These are phyloP conservation scores for Avahi laniger DNA, from an alignment of 2,797 vertebrate genomes.

Conservation along the genomic window DNA sequence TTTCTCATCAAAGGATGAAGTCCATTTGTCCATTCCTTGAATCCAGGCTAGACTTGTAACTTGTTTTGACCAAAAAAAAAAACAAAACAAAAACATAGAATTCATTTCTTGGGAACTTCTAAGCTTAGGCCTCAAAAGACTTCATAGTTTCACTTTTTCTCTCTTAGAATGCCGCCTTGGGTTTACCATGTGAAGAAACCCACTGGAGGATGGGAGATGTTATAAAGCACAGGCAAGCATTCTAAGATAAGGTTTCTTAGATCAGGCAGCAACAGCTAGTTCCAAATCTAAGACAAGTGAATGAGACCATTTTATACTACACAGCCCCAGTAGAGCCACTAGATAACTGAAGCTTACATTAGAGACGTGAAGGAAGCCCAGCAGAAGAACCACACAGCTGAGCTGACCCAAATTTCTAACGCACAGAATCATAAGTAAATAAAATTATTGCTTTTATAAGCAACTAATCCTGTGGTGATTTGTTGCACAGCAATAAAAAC, in stretches of 20 bases:
- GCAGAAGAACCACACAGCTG: not conserved
- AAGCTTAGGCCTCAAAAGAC: not conserved
- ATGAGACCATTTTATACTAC: not conserved
- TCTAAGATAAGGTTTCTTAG: not conserved
- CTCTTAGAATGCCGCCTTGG: not conserved
- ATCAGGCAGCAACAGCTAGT: not conserved
- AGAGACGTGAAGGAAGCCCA: not conserved
- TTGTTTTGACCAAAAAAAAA: not conserved
- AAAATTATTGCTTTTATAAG: not conserved
- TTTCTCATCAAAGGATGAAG: not conserved
- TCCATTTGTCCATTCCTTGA: not conserved
- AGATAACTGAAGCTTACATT: not conserved
- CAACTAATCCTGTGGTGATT: not conserved
- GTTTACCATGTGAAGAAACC: not conserved
- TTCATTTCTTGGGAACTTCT: not conserved
- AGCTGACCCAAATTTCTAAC: not conserved
- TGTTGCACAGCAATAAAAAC: not conserved
- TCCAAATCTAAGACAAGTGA: not conserved
- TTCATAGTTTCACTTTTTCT: not conserved
- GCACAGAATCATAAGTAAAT: not conserved
- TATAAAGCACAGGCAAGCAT: not conserved
- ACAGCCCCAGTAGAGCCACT: fast-evolving
- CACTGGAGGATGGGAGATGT: not conserved
- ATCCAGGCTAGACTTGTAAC: not conserved
- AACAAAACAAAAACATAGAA: not conserved